Conservation (phyloP, 2,113 vertebrate genomes). For the Morone saxatilis region DNA sequence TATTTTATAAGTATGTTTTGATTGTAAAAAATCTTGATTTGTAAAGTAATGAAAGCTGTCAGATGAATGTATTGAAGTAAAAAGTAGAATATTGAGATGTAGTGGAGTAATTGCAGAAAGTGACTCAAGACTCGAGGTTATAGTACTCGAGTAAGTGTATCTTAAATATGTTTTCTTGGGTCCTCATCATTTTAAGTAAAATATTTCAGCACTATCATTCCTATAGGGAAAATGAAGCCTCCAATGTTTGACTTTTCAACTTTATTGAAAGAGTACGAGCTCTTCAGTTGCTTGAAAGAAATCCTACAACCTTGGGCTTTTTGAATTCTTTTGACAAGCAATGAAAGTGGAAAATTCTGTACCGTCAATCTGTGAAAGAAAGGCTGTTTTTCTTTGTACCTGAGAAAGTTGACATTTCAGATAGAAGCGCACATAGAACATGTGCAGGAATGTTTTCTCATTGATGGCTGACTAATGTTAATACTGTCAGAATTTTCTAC, state of each 20-base stretch:
- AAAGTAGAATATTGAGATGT: no score
- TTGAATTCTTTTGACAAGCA: background rate
- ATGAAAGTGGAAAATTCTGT: background rate
- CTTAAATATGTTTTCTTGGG: no score
- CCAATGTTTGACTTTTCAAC: background rate
- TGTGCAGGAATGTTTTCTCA: background rate
- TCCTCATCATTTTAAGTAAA: no score
- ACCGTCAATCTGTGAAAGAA: background rate
- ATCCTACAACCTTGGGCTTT: conserved; percentile 1
- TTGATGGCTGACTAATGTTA: background rate
- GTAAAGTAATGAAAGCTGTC: no score
- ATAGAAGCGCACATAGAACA: no score
- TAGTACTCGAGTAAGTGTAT: no score
- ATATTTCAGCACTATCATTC: background rate
- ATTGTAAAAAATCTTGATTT: no score
- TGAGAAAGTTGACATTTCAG: conserved; percentile 3
- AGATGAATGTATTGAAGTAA: no score
- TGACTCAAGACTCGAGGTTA: no score
- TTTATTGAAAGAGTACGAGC: background rate
- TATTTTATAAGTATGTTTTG: no score
- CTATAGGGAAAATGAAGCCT: background rate
- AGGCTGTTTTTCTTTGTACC: background rate
- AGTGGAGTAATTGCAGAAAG: no score
- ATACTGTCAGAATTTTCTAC: background rate
- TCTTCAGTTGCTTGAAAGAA: no score